Conservation (phyloP, 1,140 invertebrate species). For the Zelostemma sp. region DNA sequence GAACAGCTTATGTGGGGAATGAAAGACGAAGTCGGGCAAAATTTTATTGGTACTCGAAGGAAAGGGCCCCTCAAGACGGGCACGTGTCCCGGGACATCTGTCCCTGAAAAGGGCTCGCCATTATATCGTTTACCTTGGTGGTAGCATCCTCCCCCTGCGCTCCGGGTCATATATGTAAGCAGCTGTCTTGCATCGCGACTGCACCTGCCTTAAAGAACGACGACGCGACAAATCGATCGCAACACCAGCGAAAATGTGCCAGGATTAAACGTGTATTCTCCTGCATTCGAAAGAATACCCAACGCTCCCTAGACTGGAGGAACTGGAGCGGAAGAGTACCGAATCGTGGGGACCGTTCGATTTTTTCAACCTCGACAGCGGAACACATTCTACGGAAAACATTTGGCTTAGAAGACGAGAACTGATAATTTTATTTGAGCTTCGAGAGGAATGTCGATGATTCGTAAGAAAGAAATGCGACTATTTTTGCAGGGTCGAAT, state of each 20-base stretch:
- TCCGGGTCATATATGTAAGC: conserved; percentile 21
- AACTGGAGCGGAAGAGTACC: conserved; percentile 33
- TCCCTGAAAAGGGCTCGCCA: conserved; percentile 60
- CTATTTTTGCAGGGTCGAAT: conserved; percentile 35
- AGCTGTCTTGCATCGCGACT: conserved; percentile 47
- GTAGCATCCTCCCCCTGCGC: conserved; percentile 39
- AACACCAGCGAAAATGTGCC: conserved; percentile 23
- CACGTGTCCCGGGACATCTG: conserved; percentile 68
- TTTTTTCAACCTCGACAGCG: too few relatives aligned
- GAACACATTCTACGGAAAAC: not conserved
- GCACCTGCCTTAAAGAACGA: conserved; percentile 58
- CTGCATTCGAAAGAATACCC: conserved; percentile 24
- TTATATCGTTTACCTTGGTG: conserved; percentile 63
- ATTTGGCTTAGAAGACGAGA: not conserved
- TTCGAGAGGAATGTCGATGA: not conserved
- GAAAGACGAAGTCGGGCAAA: conserved; percentile 13
- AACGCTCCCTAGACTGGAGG: conserved; percentile 6
- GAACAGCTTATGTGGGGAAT: conserved; percentile 10
- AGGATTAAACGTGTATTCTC: conserved; percentile 29
- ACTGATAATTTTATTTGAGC: not conserved
- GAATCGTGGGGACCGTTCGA: too few relatives aligned
- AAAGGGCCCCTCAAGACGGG: conserved; percentile 44
- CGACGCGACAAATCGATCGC: conserved; percentile 27
- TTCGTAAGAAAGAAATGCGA: not conserved
- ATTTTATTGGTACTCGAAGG: conserved; percentile 32